A percentile compares a stretch with the other conserved stretches of the same genome.
Conservation (phyloP, 2,113 vertebrate species). For the Platysternon megacephalum region DNA sequence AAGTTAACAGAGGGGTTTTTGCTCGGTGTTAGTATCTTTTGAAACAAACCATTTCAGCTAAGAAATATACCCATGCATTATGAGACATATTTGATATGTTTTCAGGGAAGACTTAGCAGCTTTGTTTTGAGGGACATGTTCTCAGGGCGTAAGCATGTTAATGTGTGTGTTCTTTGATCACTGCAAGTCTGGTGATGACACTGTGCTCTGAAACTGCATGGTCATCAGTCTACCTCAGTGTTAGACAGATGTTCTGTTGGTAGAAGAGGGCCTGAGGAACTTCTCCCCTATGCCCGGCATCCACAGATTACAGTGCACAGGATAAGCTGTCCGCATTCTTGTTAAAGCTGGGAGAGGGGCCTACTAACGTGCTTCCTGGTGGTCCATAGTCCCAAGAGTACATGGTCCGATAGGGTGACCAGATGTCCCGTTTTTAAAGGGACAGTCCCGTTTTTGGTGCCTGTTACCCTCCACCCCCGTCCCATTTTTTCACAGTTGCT, state of each 20-base stretch:
- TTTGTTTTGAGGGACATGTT: not conserved
- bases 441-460: no score
- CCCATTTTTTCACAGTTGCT: no score
- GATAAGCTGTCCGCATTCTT: not conserved
- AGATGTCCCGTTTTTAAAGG: no score
- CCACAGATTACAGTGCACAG: not conserved
- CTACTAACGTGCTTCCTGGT: accelerated
- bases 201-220: no score
- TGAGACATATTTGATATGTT: not conserved
- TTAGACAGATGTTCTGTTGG: not conserved
- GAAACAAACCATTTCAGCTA: not conserved
- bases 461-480: no score
- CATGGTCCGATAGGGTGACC: not conserved
- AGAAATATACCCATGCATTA: not conserved
- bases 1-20: not conserved
- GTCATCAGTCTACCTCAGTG: not conserved
- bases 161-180: accelerated
- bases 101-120: not conserved
- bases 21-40: not conserved
- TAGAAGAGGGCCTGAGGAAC: not conserved
- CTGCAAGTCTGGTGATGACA: not conserved
- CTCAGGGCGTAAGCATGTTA: not conserved
- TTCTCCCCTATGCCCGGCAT: not conserved
- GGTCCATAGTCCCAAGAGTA: not conserved
- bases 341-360: not conserved